phyloP scores from a whole-genome alignment of 2,113 vertebrate species.

The Forbesichthys agassizii region DNA sequence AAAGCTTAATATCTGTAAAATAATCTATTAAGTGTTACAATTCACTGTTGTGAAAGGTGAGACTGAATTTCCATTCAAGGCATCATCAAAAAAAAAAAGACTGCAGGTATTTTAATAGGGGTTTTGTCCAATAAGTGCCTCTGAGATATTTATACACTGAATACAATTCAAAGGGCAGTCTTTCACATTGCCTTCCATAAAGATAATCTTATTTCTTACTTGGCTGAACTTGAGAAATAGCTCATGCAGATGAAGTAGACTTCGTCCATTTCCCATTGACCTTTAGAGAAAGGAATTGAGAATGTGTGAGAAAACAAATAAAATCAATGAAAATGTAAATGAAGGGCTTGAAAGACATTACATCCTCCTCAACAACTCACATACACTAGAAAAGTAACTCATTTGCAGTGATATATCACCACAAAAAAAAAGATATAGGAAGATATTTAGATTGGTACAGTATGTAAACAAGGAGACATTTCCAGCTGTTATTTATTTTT shows the following conservation, averaged over 20 bases:
- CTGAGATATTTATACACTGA: slow-evolving; percentile 67
- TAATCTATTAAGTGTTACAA: slow-evolving; percentile 71
- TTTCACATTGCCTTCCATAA: slow-evolving; percentile 62
- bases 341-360: slow-evolving; percentile 48
- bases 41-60: slow-evolving; percentile 66
- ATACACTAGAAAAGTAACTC: slow-evolving; percentile 25
- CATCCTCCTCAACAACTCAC: slow-evolving; percentile 38
- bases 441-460: slow-evolving; percentile 42
- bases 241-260: slow-evolving; percentile 71
- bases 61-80: slow-evolving; percentile 66
- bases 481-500: slow-evolving; percentile 35
- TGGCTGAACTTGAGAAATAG: slow-evolving; percentile 70
- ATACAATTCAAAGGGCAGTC: slow-evolving; percentile 70
- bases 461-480: slow-evolving; percentile 41
- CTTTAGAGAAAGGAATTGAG: slow-evolving; percentile 59
- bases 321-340: slow-evolving; percentile 75
- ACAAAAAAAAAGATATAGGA: slow-evolving; percentile 24
- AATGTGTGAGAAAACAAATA: slow-evolving; percentile 69
- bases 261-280: slow-evolving; percentile 70
- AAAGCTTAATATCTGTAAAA: slow-evolving; percentile 70
- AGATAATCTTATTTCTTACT: slow-evolving; percentile 76
- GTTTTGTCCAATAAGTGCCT: slow-evolving; percentile 58
- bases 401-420: slow-evolving; percentile 63
- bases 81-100: slow-evolving; percentile 35
- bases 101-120: slow-evolving; percentile 61